Base-by-base conservation (phyloP, 2,113 vertebrate species). In the Cnemophilus loriae region DNA sequence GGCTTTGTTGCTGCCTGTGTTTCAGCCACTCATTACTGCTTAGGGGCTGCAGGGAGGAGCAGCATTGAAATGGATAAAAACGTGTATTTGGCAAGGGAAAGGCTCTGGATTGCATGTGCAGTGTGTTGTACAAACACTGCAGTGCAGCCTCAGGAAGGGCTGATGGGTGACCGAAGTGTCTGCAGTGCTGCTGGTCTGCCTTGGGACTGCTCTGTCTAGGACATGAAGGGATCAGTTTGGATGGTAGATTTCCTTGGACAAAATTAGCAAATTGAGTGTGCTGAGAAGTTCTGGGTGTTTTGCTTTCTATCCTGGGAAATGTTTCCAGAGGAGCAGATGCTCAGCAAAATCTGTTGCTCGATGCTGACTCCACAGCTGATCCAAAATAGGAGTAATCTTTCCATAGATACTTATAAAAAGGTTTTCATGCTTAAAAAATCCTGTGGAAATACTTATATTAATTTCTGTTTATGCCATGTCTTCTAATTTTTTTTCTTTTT, bases 321-420 rank as follows among this genome's bases (percentile, higher is more conserved):
- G 0, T 60, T 94, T 94, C 55, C 26, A 56, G 60, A 78, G 32
- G 64, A 89, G 50, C 0, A 4, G 73, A 69, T 89, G 84, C 60
- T 89, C 73, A 81, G 81, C 77, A 87, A 87, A 91, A 87, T 91
- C 64, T 69, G 44, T 68, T 24, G 49, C 87, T 94, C 0, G 0
- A 52, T 93, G 92, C 84, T 94, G 90, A 93, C 60, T 95, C 68
- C 39, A 93, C 81, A 94, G 50, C 63, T 70, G 68, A 83, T 57
- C 41, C n/a, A 74, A 89, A 94, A 95, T 65, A 94, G 69, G 50
- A 39, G 46, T 69, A 69, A 44, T 87, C 74, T 81, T 93, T 52
- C 55, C n/a, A 39, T 1, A 70, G 92, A 69, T 65, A 77, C 60
- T 91, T 95, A 77, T 64, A 84, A 91, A 77, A 83, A 17, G 23